phyloP scores from a whole-genome alignment of 2,113 vertebrate species.

The Sinocyclocheilus grahami region DNA sequence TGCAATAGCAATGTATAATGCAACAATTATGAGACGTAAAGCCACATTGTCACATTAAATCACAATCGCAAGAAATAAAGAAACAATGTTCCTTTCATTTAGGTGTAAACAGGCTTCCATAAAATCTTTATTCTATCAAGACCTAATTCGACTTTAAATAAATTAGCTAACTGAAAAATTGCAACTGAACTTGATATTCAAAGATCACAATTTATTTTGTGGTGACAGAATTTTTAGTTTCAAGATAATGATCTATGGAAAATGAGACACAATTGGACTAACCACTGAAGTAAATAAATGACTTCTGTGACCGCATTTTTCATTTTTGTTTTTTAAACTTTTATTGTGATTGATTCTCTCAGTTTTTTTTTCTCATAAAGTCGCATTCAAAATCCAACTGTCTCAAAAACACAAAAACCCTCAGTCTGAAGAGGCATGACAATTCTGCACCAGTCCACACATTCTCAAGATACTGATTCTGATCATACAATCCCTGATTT shows the following conservation, averaged over 20 bases:
- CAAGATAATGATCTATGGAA: neutral
- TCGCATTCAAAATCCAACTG: neutral
- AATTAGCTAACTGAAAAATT: neutral
- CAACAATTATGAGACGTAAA: neutral
- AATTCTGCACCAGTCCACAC: conserved; percentile 1
- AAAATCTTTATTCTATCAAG: neutral
- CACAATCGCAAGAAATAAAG: neutral
- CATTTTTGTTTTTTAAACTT: neutral
- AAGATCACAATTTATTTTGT: neutral
- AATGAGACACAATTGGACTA: neutral
- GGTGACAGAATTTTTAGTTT: neutral
- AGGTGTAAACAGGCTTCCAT: neutral
- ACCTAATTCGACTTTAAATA: too few relatives aligned
- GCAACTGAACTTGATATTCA: neutral
- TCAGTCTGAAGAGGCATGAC: neutral
- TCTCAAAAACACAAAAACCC: neutral
- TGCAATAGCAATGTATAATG: neutral
- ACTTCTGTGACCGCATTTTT: neutral
- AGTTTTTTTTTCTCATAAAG: neutral
- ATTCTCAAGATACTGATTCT: conserved; percentile 36
- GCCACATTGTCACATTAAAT: neutral
- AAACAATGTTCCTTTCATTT: neutral
- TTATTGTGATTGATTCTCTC: neutral
- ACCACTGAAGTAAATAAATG: neutral
- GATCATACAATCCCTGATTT: conserved; percentile 67